Base-by-base conservation (phyloP, 1,140 invertebrate genomes). In the Sminthurides bifidus region DNA sequence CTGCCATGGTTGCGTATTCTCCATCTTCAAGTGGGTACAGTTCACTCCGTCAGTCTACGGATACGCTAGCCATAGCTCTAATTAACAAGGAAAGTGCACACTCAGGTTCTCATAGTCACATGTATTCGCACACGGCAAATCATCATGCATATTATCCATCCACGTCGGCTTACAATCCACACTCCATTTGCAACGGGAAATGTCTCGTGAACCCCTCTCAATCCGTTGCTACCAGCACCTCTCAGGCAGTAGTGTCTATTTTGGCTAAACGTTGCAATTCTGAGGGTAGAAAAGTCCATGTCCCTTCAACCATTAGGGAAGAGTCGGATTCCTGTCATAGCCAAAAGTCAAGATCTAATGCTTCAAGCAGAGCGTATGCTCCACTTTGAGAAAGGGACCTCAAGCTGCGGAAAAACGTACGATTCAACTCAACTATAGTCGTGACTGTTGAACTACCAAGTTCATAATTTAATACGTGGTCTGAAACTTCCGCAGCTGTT, bases 221-320 rank as follows among this genome's bases (percentile, higher is more conserved):
- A 15, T 30, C 35, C 10, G 38, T 52, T 37, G 23, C 21, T 27
- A 15, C 23, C 17, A 24, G 8, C 23, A 19, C 35, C n/a, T 37
- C 35, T 31, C 56, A 35, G 21, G 40, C 43, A 10, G 31, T 58
- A 5, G 29, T 58, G 33, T 29, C 49, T 12, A 44, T 56, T 19
- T 26, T 56, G 33, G 3, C 46, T 2, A 61, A 61, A 40, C 53
- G 50, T 1, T 51, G 24, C 12, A 14, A 35, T 0, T 19, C 23
- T 14, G 61, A 64, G 15, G 33, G 31, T 1, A 19, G 56, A 41
- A 61, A 55, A 53, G 41, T 59, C n/a, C 56, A 64, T 31, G 59
- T 65, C 33, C 63, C 59, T 5, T 61, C 59, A 5, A 65, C 63
- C 2, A 65, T 65, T 29, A 50, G 59, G 14, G 63, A 65, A 48